Conservation (phyloP, 2,797 vertebrate genomes). For the Eulemur mongoz region DNA sequence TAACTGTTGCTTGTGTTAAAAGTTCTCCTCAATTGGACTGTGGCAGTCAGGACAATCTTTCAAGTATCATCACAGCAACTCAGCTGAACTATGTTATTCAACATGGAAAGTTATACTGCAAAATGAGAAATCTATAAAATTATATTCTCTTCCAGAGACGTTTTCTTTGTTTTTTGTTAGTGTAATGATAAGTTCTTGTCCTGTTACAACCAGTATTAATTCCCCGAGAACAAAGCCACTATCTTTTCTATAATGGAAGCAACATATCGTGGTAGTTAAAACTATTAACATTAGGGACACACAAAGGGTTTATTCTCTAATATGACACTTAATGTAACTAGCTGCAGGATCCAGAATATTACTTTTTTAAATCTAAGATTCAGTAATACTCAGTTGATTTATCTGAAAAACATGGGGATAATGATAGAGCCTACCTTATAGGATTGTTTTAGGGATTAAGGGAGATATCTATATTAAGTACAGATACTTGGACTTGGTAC, state of each 20-base stretch:
- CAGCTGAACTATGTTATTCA: background rate
- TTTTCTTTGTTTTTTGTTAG: background rate
- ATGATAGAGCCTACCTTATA: background rate
- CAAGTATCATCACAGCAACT: background rate
- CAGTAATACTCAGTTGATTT: background rate
- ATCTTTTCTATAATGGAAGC: background rate
- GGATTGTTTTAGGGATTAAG: background rate
- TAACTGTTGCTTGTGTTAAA: background rate
- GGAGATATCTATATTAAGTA: background rate
- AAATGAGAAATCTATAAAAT: background rate
- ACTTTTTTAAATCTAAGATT: background rate
- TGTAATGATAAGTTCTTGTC: background rate
- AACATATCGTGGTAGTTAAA: background rate
- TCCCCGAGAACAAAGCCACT: background rate
- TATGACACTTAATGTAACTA: background rate
- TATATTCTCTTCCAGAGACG: background rate
- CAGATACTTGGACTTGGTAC: too few species aligned
- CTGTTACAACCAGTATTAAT: background rate
- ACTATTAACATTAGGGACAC: background rate
- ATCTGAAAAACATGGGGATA: background rate
- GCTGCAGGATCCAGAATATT: background rate
- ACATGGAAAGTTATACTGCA: background rate
- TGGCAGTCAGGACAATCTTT: background rate
- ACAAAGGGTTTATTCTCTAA: background rate
- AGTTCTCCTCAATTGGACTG: background rate